Evolutionary conservation across 2,113 vertebrate genomes (phyloP).

Genomic region (Stegastes partitus): DNA sequence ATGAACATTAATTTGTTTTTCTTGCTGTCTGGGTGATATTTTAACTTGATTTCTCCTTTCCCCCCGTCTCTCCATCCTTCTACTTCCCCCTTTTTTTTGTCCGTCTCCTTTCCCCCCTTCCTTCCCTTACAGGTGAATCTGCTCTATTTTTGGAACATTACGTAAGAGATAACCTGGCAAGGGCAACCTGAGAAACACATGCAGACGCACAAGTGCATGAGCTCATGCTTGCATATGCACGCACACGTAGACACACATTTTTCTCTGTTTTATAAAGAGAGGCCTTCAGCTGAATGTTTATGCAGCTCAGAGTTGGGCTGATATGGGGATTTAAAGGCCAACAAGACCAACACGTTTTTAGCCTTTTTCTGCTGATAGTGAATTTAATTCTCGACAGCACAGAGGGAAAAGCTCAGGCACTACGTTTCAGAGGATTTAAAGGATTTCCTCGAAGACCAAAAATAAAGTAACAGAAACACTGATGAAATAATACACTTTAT

Average conservation of each 20-base stretch:
- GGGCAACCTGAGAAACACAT: constrained; percentile 50
- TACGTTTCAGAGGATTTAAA: constrained; percentile 6
- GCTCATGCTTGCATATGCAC: constrained; percentile 16
- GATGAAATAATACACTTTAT: not conserved
- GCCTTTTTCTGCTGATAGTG: constrained; percentile 29
- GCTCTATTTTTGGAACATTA: constrained; percentile 68
- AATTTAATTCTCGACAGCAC: constrained; percentile 19
- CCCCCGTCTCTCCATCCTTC: not conserved
- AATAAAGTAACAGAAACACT: not conserved
- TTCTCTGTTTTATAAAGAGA: constrained; percentile 11
- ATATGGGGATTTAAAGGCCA: constrained; percentile 47
- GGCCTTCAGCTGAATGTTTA: constrained; percentile 22
- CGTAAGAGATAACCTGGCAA: constrained; percentile 61
- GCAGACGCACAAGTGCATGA: constrained; percentile 12
- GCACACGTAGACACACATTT: constrained; percentile 16
- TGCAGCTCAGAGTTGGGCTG: constrained; percentile 15
- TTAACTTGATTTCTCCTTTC: not conserved
- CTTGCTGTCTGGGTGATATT: not conserved
- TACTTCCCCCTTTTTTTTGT: not conserved
- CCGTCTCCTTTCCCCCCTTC: constrained; percentile 24
- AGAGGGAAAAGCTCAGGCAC: not conserved
- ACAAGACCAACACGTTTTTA: not conserved
- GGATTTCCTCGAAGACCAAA: not conserved
- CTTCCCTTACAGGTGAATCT: constrained; percentile 67
- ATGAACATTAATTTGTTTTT: not conserved